Percentiles rank a stretch among this genome's conserved stretches.
These are phyloP conservation scores for Ceuthmochares aereus DNA, from an alignment of 2,113 vertebrate species.

Conservation along the genomic window DNA sequence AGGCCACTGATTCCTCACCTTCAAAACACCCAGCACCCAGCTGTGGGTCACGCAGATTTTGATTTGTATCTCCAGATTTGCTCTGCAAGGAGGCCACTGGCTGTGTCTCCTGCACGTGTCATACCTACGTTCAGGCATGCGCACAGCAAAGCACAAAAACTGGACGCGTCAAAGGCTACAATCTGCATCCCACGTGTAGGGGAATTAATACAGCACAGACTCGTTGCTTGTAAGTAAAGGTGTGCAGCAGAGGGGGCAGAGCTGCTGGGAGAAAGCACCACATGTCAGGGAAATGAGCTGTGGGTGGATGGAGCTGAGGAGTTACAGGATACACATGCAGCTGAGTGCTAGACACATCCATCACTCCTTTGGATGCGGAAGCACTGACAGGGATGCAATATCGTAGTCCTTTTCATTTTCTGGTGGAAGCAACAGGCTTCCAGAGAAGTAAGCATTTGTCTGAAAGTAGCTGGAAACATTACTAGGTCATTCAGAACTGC, in stretches of 20 bases:
- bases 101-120: accelerated
- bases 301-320: not conserved
- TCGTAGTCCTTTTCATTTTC: accelerated
- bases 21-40: not conserved
- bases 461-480: not conserved
- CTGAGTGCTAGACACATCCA: accelerated
- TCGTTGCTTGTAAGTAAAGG: not conserved
- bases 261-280: not conserved
- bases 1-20: not conserved
- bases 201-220: not conserved
- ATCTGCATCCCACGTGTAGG: not conserved
- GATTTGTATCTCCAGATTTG: not conserved
- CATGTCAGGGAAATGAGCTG: not conserved
- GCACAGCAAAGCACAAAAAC: not conserved
- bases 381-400: not conserved
- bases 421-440: not conserved
- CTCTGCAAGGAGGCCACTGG: not conserved
- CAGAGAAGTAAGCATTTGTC: not conserved
- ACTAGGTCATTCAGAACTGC: not conserved
- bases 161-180: not conserved
- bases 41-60: not conserved
- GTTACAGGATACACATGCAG: accelerated
- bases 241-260: not conserved
- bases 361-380: accelerated
- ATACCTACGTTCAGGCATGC: not conserved